Percentiles rank a stretch among this genome's conserved stretches.
These are phyloP conservation scores for Pteruthius melanotis DNA, from an alignment of 2,113 vertebrate species.

Conservation along the genomic window DNA sequence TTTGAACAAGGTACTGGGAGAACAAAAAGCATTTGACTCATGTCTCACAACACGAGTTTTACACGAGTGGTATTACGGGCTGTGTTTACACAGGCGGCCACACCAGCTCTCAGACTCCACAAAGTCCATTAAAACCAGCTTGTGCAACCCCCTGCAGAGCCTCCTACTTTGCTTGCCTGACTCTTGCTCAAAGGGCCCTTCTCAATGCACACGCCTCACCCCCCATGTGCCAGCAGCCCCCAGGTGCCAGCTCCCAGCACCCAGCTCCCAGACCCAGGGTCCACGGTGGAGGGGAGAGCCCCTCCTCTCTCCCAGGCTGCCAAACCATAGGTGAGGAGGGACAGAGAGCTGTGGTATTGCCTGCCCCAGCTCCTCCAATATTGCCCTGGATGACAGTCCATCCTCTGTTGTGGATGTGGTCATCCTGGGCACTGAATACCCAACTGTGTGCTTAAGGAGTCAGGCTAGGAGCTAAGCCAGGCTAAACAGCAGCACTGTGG, in stretches of 20 bases:
- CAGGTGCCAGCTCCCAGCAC: neutral
- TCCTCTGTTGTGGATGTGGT: fast-evolving
- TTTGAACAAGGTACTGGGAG: neutral
- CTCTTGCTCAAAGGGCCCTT: fast-evolving
- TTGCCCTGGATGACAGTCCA: neutral
- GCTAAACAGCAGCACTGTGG: fast-evolving
- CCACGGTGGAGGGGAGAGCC: fast-evolving
- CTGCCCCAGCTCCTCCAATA: fast-evolving
- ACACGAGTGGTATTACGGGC: neutral
- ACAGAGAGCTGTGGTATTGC: neutral
- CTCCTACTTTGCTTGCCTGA: neutral
- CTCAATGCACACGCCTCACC: neutral
- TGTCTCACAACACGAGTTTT: neutral
- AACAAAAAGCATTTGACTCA: conserved; percentile 7
- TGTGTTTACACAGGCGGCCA: neutral
- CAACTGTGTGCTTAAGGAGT: neutral
- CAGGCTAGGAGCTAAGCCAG: neutral
- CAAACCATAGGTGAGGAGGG: fast-evolving
- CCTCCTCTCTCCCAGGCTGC: neutral
- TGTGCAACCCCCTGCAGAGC: neutral
- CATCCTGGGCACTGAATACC: neutral
- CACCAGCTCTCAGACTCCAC: neutral
- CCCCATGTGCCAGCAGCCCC: neutral
- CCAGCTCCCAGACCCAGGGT: neutral
- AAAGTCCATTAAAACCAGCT: conserved; percentile 10